Evolutionary conservation across 2,113 vertebrate genomes (phyloP).

Genomic region (Halichoerus grypus): DNA sequence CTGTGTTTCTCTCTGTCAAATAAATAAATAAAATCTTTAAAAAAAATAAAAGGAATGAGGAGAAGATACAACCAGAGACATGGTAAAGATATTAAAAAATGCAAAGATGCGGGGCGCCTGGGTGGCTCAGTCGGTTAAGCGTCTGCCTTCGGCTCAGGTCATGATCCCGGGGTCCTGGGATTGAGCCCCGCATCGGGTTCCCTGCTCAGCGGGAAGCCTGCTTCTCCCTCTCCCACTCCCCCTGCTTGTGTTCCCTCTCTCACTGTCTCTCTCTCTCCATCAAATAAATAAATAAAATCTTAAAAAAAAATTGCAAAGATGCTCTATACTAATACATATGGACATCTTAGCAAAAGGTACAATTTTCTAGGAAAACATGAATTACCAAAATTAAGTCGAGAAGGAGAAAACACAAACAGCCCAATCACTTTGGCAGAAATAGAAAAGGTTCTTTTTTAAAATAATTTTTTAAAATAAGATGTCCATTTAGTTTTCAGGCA

Average conservation of each 20-base stretch:
- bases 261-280: too few relatives aligned
- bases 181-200: too few relatives aligned
- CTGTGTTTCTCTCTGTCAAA: too few relatives aligned
- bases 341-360: not conserved
- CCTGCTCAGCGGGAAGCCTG: too few relatives aligned
- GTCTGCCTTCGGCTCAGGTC: too few relatives aligned
- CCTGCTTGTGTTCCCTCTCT: too few relatives aligned
- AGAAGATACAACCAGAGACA: not conserved
- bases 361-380: constrained; percentile 36
- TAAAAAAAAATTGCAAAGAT: not conserved
- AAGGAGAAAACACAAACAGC: constrained; percentile 19
- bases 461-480: not conserved
- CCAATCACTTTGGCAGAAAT: not conserved
- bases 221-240: too few relatives aligned
- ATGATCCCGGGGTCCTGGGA: too few relatives aligned
- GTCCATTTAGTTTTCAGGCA: not conserved
- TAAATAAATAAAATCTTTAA: too few relatives aligned
- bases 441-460: not conserved
- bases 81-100: not conserved
- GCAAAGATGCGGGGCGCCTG: not conserved
- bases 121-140: too few relatives aligned
- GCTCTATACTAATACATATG: not conserved
- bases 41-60: not conserved
- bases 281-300: too few relatives aligned
- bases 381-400: constrained; percentile 50